Evolutionary conservation across 2,888 invertebrate genomes (phyloP).

Genomic region (Zaprionus bogoriensis): DNA sequence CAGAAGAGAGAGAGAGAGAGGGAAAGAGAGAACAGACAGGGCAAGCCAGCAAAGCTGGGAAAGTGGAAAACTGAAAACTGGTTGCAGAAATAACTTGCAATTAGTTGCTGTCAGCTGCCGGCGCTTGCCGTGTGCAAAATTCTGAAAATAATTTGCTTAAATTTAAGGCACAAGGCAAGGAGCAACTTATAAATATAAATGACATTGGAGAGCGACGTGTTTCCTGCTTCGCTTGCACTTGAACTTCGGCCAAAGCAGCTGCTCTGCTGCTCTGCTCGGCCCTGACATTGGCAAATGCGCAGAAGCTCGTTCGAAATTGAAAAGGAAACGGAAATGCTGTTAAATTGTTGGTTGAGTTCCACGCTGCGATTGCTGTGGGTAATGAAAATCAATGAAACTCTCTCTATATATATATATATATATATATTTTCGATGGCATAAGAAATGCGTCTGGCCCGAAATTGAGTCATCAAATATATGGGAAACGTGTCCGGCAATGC

Average conservation of each 20-base stretch:
- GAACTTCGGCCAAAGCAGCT: constrained; percentile 38
- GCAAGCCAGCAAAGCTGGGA: background rate
- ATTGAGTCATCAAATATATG: constrained; percentile 44
- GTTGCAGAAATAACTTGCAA: constrained; percentile 54
- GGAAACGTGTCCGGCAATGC: constrained; percentile 28
- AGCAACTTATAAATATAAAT: constrained; percentile 45
- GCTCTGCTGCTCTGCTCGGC: constrained; percentile 37
- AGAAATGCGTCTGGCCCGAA: constrained; percentile 50
- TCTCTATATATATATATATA: background rate
- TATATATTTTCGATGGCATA: background rate
- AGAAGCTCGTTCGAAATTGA: constrained; percentile 12
- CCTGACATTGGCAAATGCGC: constrained; percentile 63
- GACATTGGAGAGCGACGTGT: constrained; percentile 29
- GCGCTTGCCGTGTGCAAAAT: constrained; percentile 21
- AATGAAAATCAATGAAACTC: constrained; percentile 64
- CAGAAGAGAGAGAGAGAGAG: background rate
- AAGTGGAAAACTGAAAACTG: constrained; percentile 1
- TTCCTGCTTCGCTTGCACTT: constrained; percentile 50
- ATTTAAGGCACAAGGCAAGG: constrained; percentile 20
- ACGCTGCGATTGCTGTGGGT: constrained; percentile 23
- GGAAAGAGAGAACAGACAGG: background rate
- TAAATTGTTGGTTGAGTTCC: constrained; percentile 28
- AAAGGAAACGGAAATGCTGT: constrained; percentile 52
- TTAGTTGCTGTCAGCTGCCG: constrained; percentile 60
- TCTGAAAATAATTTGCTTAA: constrained; percentile 50